Evolutionary conservation across 2,797 vertebrate species (phyloP).

Genomic region (Okamejei kenojei): DNA sequence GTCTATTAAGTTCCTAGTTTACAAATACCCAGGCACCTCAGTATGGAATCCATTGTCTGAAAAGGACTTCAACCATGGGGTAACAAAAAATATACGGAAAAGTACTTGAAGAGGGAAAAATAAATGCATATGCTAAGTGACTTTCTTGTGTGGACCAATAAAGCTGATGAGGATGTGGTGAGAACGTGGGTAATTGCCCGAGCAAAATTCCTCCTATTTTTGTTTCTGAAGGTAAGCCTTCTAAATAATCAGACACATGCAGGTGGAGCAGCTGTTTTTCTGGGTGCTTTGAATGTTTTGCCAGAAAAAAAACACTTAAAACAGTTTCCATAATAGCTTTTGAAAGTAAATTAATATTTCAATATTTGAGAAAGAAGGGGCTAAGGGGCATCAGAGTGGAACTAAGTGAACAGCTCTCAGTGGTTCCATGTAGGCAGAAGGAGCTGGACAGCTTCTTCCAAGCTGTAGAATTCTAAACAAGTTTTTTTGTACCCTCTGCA

Average conservation of each 20-base stretch:
- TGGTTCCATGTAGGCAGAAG: not conserved
- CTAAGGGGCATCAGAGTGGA: not conserved
- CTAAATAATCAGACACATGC: not conserved
- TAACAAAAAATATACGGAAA: not conserved
- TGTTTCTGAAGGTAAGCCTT: not conserved
- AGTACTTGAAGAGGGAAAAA: not conserved
- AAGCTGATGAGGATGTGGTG: too few relatives aligned
- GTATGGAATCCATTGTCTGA: too few relatives aligned
- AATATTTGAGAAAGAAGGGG: not conserved
- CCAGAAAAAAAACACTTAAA: not conserved
- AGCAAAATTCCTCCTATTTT: not conserved
- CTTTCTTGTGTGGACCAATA: too few relatives aligned
- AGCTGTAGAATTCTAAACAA: not conserved
- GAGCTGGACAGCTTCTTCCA: not conserved
- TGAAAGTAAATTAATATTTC: constrained; percentile 11
- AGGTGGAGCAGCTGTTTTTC: not conserved
- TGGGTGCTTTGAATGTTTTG: not conserved
- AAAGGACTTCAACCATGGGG: too few relatives aligned
- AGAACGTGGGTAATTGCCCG: not conserved
- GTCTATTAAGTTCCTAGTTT: too few relatives aligned
- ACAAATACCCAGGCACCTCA: too few relatives aligned
- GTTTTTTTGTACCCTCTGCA: not conserved
- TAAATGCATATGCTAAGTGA: not conserved
- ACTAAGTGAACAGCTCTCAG: not conserved
- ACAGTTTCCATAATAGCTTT: not conserved